Evolutionary conservation across 2,888 invertebrate species (phyloP), one percentile per base, ranked within the genome.

Genomic region (Meandrusa payeni): DNA sequence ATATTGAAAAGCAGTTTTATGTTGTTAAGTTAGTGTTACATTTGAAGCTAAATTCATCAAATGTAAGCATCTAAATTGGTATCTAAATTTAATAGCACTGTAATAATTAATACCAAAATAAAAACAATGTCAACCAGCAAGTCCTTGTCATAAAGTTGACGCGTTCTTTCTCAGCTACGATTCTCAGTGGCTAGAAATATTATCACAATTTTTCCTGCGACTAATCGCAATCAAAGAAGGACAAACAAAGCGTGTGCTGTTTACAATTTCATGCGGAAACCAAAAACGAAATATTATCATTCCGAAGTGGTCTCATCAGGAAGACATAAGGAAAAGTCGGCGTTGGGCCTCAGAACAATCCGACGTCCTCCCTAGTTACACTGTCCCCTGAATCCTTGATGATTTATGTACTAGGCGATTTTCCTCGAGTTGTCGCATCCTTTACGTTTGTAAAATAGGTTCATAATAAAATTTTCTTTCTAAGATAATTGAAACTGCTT

Each of bases 321-420:
- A 75, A 74, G 69, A 47, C 53, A 71, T 65, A 59, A 80, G 83
- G 82, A 82, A 73, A 77, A 72, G 50, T 17, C 28, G 37, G 40
- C 29, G 39, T 49, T 42, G 54, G 57, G 52, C 59, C 63, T 64
- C 51, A 55, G 54, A 50, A 42, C 50, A 41, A 41, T 49, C 46
- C 51, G 50, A 56, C 59, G 69, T 59, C 71, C 72, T 72, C 65
- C 55, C 46, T 37, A 40, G 42, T 45, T 33, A 34, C 33, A 33
- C 20, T 20, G 56, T 50, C 51, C 44, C 46, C 54, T 58, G 73
- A 69, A 73, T 74, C 53, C 71, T 55, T 73, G 61, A 69, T 60
- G 47, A 69, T 57, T 49, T 39, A 52, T 52, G 54, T 24, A 11
- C 15, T 37, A 5, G 51, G 52, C 13, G 47, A 40, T 59, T 63